Evolutionary conservation across 1,140 invertebrate genomes (phyloP).

Genomic region (Mizuhopecten yessoensis): DNA sequence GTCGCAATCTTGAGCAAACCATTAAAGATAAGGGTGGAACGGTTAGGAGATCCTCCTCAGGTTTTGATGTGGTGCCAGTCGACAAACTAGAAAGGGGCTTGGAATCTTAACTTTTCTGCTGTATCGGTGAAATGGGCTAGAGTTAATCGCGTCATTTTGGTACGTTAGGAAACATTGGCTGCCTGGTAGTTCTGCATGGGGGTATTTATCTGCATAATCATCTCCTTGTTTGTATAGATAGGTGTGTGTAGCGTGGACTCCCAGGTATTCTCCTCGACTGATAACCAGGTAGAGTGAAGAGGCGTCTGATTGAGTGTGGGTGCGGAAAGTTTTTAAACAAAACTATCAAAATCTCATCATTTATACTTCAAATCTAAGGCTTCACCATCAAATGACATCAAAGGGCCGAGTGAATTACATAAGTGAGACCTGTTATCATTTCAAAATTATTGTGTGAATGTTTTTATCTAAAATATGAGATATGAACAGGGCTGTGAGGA

Average conservation of each 20-base stretch:
- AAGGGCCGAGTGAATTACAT: not conserved
- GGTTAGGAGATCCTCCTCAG: not conserved
- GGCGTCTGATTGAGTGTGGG: not conserved
- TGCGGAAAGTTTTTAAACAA: constrained; percentile 14
- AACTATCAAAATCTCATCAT: constrained; percentile 8
- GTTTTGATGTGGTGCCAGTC: not conserved
- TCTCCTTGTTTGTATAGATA: not conserved
- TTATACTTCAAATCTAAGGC: not conserved
- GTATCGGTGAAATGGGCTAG: too few species aligned
- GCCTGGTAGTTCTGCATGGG: too few species aligned
- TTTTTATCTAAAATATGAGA: not conserved
- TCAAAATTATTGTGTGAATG: not conserved
- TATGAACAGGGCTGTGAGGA: not conserved
- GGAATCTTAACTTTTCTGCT: too few species aligned
- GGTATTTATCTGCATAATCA: too few species aligned
- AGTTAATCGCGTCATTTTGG: too few species aligned
- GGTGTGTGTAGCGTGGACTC: not conserved
- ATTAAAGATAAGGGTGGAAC: not conserved
- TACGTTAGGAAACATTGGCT: too few species aligned
- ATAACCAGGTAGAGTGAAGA: not conserved
- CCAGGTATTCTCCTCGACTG: not conserved
- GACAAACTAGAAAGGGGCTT: too few species aligned
- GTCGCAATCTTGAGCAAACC: not conserved
- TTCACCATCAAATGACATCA: constrained; percentile 27
- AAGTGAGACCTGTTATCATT: not conserved